phyloP scores from a whole-genome alignment of 64 coral and sea anemone species.

The Pachyseris speciosa region DNA sequence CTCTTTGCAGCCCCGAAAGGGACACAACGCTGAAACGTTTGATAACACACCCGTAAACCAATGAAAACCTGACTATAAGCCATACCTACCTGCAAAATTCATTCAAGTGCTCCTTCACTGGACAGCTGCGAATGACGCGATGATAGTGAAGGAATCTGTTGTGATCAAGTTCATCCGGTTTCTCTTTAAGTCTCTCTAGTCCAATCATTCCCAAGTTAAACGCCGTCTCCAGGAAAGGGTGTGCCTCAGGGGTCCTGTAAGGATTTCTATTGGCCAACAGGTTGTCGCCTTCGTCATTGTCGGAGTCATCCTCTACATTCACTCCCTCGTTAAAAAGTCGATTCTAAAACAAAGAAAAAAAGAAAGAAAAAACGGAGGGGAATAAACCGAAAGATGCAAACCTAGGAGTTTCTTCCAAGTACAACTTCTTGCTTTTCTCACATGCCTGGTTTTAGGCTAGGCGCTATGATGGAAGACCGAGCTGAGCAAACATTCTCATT shows the following conservation, averaged over 20 bases:
- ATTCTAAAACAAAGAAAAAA: not conserved
- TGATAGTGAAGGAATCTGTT: not conserved
- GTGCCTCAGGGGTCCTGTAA: constrained; percentile 19
- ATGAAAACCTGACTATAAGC: not conserved
- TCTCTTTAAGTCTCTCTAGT: constrained; percentile 6
- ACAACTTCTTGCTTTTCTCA: not conserved
- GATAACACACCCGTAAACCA: not conserved
- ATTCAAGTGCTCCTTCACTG: not conserved
- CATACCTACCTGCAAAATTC: constrained; percentile 23
- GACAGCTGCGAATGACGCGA: not conserved
- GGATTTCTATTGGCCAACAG: not conserved
- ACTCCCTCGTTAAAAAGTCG: constrained; percentile 29
- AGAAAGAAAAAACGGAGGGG: not conserved
- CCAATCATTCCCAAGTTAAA: constrained; percentile 55
- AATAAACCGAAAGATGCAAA: too few relatives aligned
- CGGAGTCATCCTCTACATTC: constrained; percentile 11
- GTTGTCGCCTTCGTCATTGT: constrained; percentile 18
- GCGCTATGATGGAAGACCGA: too few relatives aligned
- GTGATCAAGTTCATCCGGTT: not conserved
- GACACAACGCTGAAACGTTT: too few relatives aligned
- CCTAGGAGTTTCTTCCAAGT: too few relatives aligned
- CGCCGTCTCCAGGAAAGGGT: constrained; percentile 39
- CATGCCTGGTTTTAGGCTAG: too few relatives aligned
- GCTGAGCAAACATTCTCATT: too few relatives aligned
- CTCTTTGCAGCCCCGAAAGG: too few relatives aligned